Base-by-base conservation (phyloP, 2,113 vertebrate genomes). In the Ursus arctos region DNA sequence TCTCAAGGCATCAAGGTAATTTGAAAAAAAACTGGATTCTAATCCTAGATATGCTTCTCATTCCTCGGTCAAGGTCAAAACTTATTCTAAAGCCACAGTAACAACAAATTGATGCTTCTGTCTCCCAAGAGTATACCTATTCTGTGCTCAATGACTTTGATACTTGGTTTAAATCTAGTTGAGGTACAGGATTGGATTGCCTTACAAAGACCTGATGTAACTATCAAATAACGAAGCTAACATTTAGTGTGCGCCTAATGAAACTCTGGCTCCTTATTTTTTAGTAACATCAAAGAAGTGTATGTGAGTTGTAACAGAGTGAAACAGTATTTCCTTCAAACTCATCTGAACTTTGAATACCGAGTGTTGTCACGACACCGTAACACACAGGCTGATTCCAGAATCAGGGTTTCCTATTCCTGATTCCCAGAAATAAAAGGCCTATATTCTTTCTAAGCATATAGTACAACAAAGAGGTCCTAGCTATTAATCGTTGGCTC, bases 261-360 rank as follows among this genome's bases (percentile, higher is more conserved):
- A 91, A 87, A 95, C 19, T 16, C 69, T 69, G 67, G 11, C 55
- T 79, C n/a, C 61, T 59, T 90, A 47, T 91, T 87, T 91, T 71
- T 72, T 15, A 47, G 40, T 31, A 77, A 95, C 31, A 28, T 65
- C 67, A 83, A 92, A 88, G 53, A 22, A 2, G 36, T 1, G 36
- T 14, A 59, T 7, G 26, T 76, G 19, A n/a, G 16, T 72, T 57
- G 33, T 10, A 57, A 26, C 26, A 71, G 26, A 71, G 9, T 79
- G 26, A 91, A 67, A 85, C 4, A 26, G 19, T 43, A 83, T 59
- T 88, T 85, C 33, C 28, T 96, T 91, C 28, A 59, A 33, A 79
- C 28, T 36, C 49, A 28, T 33, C 4, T 57, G 72, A 55, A 57
- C 59, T 85, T 91, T 79, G 71, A 91, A 80, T 80, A 59, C 12